Conservation (phyloP, 2,113 vertebrate genomes). For the Cathartes aura region DNA sequence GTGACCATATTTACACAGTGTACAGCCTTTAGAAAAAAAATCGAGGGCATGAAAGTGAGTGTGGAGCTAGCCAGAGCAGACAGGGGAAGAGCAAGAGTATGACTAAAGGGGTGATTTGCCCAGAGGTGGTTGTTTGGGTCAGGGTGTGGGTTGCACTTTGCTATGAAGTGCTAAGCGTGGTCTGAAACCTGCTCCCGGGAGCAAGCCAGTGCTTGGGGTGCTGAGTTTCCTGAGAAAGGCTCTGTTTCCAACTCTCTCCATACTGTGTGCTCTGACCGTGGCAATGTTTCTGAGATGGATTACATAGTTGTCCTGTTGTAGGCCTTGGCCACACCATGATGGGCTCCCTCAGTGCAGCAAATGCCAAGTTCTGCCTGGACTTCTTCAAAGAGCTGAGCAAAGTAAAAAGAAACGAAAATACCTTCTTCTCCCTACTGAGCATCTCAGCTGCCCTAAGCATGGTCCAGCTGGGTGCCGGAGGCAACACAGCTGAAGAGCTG, state of each 20-base stretch:
- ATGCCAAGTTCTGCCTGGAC: conserved; percentile 24
- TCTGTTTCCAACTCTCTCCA: background rate
- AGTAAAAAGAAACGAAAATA: background rate
- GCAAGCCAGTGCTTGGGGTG: background rate
- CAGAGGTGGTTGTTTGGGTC: background rate
- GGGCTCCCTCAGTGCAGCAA: background rate
- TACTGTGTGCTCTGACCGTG: background rate
- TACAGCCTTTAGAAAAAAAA: background rate
- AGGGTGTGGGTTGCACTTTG: background rate
- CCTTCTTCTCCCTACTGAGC: conserved; percentile 56
- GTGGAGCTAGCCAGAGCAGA: background rate
- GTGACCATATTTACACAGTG: background rate
- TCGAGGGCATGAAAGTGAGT: background rate
- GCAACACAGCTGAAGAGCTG: background rate
- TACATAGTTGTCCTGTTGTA: background rate
- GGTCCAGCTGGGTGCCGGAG: background rate
- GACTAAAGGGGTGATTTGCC: background rate
- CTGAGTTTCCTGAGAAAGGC: background rate
- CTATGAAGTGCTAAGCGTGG: background rate
- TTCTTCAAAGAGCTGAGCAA: conserved; percentile 59
- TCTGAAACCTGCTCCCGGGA: background rate
- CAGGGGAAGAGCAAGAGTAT: background rate
- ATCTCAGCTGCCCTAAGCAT: conserved; percentile 57
- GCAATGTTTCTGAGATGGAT: background rate
- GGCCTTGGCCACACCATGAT: background rate